These are phyloP conservation scores for Apostichopus japonicus DNA, from an alignment of 35 echinoderm and acorn worm species.

Conservation along the genomic window DNA sequence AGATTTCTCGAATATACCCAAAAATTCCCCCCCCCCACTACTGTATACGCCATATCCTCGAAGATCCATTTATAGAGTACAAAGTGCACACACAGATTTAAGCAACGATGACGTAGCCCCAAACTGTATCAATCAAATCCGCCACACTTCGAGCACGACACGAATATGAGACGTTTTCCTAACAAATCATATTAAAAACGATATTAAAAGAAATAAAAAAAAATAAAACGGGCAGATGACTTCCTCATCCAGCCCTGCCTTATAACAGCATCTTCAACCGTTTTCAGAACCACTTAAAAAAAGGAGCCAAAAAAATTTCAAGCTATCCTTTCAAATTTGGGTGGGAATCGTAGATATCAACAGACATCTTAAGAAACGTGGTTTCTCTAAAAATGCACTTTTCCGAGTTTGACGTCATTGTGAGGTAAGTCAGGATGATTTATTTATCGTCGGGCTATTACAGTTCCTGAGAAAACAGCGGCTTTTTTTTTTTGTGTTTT, in stretches of 20 bases:
- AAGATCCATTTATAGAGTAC: not conserved
- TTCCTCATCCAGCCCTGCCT: not conserved
- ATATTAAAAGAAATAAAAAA: not conserved
- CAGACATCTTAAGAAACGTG: not conserved
- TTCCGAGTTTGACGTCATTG: slow-evolving; percentile 19
- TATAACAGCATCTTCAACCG: not conserved
- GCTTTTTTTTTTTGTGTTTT: not conserved
- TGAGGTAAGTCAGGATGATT: slow-evolving; percentile 43
- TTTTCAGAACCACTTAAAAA: not conserved
- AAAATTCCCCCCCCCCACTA: too few relatives aligned
- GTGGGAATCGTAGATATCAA: not conserved
- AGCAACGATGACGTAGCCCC: not conserved
- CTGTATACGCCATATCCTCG: not conserved
- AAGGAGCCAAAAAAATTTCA: not conserved
- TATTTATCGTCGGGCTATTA: slow-evolving; percentile 20
- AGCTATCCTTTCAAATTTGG: not conserved
- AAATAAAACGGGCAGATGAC: not conserved
- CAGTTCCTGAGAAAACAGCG: not conserved
- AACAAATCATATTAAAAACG: too few relatives aligned
- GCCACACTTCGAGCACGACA: not conserved
- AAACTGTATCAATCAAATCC: not conserved
- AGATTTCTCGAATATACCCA: too few relatives aligned
- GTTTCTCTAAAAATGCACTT: not conserved
- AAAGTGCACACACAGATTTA: not conserved
- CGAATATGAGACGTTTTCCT: not conserved